Percentiles rank a stretch among this genome's conserved stretches.
These are phyloP conservation scores for Crotalus tigris DNA, from an alignment of 2,113 vertebrate genomes.

Conservation along the genomic window DNA sequence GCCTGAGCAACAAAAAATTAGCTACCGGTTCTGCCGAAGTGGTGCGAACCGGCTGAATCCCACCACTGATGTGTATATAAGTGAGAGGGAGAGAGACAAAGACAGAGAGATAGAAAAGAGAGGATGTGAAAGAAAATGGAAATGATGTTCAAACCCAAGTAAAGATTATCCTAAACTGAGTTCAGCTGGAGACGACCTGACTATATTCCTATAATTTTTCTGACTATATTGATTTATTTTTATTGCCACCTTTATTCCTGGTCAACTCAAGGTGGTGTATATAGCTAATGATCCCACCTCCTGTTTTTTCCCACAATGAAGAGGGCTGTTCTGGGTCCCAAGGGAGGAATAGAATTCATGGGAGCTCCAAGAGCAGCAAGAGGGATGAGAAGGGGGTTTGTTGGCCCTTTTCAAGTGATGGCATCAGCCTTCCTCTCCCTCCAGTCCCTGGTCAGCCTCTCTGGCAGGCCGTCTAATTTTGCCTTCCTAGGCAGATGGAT, in stretches of 20 bases:
- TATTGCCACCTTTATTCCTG: background rate
- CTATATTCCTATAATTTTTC: background rate
- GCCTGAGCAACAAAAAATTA: no score
- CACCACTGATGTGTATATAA: no score
- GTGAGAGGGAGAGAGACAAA: background rate
- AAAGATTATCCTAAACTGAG: background rate
- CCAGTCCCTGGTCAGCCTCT: background rate
- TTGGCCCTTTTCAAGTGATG: background rate
- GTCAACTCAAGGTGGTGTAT: background rate
- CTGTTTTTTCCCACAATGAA: background rate
- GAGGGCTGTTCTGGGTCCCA: background rate
- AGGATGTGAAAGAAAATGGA: background rate
- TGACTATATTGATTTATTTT: background rate
- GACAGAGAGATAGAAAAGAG: background rate
- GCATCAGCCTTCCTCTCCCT: background rate
- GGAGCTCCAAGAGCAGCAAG: background rate
- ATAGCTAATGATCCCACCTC: background rate
- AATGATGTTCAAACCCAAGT: background rate
- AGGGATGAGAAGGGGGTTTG: background rate
- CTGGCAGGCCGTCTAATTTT: background rate
- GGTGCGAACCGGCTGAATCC: no score
- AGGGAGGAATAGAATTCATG: background rate
- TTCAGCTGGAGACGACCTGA: background rate
- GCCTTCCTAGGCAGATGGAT: background rate
- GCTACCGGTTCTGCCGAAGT: no score